Conservation (phyloP, 1,140 invertebrate genomes). For the Zaprionus davidi region DNA sequence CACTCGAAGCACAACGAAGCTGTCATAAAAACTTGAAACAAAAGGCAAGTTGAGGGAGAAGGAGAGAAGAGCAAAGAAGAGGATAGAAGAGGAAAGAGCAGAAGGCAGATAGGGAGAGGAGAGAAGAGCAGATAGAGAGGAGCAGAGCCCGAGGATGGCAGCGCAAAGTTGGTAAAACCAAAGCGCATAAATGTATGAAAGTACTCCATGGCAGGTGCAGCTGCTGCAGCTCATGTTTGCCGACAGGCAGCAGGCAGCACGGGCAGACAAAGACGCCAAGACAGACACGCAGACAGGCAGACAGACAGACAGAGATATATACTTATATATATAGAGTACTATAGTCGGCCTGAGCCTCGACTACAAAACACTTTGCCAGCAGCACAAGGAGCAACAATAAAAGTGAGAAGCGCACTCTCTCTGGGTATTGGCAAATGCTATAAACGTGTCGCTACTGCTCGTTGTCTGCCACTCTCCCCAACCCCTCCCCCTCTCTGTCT, state of each 20-base stretch:
- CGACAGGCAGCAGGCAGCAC: slow-evolving; percentile 53
- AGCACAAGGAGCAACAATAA: slow-evolving; percentile 62
- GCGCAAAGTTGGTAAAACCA: slow-evolving; percentile 43
- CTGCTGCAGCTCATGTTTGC: slow-evolving; percentile 57
- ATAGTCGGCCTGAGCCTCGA: slow-evolving; percentile 43
- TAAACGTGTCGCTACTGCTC: slow-evolving; percentile 60
- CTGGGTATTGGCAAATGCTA: slow-evolving; percentile 75
- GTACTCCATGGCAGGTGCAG: slow-evolving; percentile 54
- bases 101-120: neutral
- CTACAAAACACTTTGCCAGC: slow-evolving; percentile 59
- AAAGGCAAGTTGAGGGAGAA: slow-evolving; percentile 16
- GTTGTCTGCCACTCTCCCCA: slow-evolving; percentile 5
- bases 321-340: slow-evolving; percentile 41
- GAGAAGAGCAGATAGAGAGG: neutral
- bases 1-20: slow-evolving; percentile 61
- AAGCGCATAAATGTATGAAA: slow-evolving; percentile 68
- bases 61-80: neutral
- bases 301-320: neutral
- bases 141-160: too few relatives aligned
- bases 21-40: slow-evolving; percentile 70
- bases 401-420: slow-evolving; percentile 70
- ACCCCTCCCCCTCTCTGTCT: neutral
- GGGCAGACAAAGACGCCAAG: neutral
- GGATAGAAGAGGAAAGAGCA: neutral
- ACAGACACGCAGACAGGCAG: neutral